A percentile compares a stretch with the other conserved stretches of the same genome.
phyloP scores from a whole-genome alignment of 2,888 invertebrate species.

The Thereva nobilitata region DNA sequence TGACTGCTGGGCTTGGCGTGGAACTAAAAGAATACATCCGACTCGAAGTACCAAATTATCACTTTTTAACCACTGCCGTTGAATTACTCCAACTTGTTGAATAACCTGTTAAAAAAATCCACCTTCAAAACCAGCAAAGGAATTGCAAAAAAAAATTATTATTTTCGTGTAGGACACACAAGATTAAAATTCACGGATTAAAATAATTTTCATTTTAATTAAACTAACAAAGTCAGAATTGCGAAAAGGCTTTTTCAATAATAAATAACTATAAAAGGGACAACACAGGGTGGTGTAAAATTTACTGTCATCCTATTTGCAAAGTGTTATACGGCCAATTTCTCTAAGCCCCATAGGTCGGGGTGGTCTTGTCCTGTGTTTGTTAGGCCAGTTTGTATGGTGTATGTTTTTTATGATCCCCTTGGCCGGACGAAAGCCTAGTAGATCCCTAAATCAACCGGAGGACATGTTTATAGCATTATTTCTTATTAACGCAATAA shows the following conservation, averaged over 20 bases:
- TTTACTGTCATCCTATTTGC: constrained; percentile 38
- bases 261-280: constrained; percentile 34
- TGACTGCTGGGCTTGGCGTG: too few species aligned
- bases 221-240: constrained; percentile 32
- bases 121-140: too few species aligned
- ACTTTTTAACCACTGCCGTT: too few species aligned
- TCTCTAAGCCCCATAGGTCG: constrained; percentile 28
- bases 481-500: constrained; percentile 53
- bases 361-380: constrained; percentile 16
- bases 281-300: constrained; percentile 32
- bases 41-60: too few species aligned
- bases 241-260: constrained; percentile 30
- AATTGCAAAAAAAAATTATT: too few species aligned
- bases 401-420: constrained; percentile 35
- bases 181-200: constrained; percentile 24
- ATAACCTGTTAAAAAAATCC: too few species aligned
- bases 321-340: constrained; percentile 39
- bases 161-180: neutral
- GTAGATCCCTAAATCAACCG: constrained; percentile 51
- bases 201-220: constrained; percentile 28
- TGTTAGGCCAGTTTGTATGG: constrained; percentile 24
- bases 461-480: constrained; percentile 59
- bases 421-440: constrained; percentile 26
- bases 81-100: too few species aligned
- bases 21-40: too few species aligned